A percentile compares a stretch with the other conserved stretches of the same genome.
phyloP scores from a whole-genome alignment of 1,140 invertebrate genomes.

The Aphelinus certus region DNA sequence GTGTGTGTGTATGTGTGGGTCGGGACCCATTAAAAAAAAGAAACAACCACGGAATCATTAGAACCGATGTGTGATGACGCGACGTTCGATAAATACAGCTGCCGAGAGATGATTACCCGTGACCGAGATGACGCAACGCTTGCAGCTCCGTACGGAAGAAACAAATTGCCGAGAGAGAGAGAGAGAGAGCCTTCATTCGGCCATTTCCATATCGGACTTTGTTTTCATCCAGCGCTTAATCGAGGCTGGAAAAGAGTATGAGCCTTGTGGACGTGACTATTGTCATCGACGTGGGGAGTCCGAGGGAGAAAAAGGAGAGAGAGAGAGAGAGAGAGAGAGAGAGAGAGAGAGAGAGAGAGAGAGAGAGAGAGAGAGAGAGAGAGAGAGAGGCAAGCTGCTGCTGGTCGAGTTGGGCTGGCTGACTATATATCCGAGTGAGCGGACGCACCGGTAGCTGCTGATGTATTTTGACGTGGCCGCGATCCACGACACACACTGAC shows the following conservation, averaged over 20 bases:
- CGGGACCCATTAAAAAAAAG: no score
- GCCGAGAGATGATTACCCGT: no score
- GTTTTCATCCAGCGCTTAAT: neutral
- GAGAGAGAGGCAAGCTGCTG: neutral
- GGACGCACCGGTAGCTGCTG: conserved; percentile 61
- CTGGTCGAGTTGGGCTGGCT: conserved; percentile 20
- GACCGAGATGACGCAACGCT: no score
- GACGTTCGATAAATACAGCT: no score
- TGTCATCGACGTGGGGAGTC: neutral
- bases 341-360: neutral
- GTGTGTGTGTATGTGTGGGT: no score
- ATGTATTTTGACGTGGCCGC: conserved; percentile 64
- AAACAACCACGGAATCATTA: no score
- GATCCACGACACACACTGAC: conserved; percentile 44
- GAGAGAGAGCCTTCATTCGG: neutral
- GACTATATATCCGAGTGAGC: conserved; percentile 56
- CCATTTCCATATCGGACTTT: neutral
- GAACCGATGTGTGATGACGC: no score
- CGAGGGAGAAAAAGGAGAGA: neutral
- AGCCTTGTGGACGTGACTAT: neutral
- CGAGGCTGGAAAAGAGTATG: neutral
- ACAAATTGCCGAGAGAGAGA: no score
- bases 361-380: conserved; percentile 8
- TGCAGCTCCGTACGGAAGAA: no score
- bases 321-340: neutral